These are phyloP conservation scores for Colostygia pectinataria DNA, from an alignment of 2,888 invertebrate genomes.

Conservation along the genomic window DNA sequence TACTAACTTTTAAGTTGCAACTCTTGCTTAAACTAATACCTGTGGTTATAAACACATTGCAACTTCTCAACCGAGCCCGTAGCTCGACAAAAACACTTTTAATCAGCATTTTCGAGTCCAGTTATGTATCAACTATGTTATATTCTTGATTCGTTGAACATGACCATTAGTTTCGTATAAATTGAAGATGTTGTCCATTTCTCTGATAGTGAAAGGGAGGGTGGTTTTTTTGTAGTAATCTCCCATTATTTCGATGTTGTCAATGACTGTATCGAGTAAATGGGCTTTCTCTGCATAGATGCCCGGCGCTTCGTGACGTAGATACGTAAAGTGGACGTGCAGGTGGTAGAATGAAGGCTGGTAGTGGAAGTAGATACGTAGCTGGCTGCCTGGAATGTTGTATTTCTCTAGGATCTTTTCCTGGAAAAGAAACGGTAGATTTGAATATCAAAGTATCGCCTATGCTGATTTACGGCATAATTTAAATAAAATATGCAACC, in stretches of 20 bases:
- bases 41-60: constrained; percentile 83
- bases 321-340: constrained; percentile 95
- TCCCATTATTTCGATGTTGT: constrained; percentile 91
- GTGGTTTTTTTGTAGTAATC: constrained; percentile 93
- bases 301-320: constrained; percentile 91
- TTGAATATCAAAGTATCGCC: not conserved
- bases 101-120: constrained; percentile 64
- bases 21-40: constrained; percentile 68
- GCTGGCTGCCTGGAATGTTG: constrained; percentile 85
- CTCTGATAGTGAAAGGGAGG: constrained; percentile 90
- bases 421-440: constrained; percentile 69
- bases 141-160: constrained; percentile 66
- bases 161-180: constrained; percentile 84
- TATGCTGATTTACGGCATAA: no score
- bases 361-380: constrained; percentile 96
- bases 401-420: constrained; percentile 90
- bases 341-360: constrained; percentile 98
- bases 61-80: constrained; percentile 82
- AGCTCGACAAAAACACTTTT: constrained; percentile 83
- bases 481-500: no score
- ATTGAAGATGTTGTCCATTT: constrained; percentile 88
- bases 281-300: constrained; percentile 94
- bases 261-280: constrained; percentile 93
- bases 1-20: constrained; percentile 73
- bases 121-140: constrained; percentile 58